Base-by-base conservation (phyloP, 2,888 invertebrate genomes). In the Byasa hedistus region DNA sequence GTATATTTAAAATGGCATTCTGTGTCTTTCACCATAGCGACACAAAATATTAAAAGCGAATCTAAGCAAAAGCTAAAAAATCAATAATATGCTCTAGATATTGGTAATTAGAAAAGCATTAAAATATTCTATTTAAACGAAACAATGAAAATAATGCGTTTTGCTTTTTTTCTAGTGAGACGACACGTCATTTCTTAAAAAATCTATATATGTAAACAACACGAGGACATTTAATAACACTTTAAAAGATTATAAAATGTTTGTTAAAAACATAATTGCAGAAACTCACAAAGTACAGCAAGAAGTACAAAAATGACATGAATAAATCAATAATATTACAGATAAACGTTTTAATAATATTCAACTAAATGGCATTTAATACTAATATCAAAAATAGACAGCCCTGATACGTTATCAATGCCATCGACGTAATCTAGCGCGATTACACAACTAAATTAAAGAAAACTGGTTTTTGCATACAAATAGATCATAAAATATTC, bases 401-500 rank as follows among this genome's bases (percentile, higher is more conserved):
- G 7, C 48, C 48, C 32, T 61, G 27, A 21, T 8, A 21, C 15
- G 8, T n/a, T 22, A 32, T 24, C 60, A 52, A 61, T 52, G 60
- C 22, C 24, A 52, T 32, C 60, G 22, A 61, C 32, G 52, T 36
- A 61, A 61, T 52, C 48, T 61, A 32, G 22, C 52, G 60, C 60
- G 32, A 21, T 60, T 52, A 61, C 60, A 7, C 52, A 61, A 61
- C 22, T 1, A 60, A 61, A 23, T 55, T 4, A 57, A n/a, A 57
- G 22, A 17, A 57, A 57, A 57, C 57, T 10, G 7, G 57, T 57
- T 36, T 57, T 10, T 10, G 52, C 22, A 54, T 22, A 22, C 52
- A 54, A 54, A 54, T 22, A 54, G 52, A 22, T 23, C 52, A 22
- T 21, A 22, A 54, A 54, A 22, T 10, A 48, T n/a, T 48, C 19